These are phyloP conservation scores for Gorilla gorilla DNA, from an alignment of 2,113 vertebrate species.

Conservation along the genomic window DNA sequence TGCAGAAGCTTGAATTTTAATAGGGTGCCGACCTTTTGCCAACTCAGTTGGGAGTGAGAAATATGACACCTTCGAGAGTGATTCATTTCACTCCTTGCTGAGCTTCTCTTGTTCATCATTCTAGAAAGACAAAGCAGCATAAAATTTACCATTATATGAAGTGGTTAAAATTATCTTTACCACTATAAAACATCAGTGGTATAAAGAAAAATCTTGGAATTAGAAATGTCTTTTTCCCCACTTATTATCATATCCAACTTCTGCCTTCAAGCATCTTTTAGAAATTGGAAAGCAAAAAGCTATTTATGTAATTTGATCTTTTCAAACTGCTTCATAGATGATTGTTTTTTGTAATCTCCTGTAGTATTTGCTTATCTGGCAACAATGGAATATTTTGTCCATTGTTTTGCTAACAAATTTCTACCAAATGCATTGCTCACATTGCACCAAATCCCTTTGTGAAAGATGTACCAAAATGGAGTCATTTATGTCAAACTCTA, in stretches of 20 bases:
- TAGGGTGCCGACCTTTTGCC: slow-evolving; percentile 43
- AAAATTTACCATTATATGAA: not conserved
- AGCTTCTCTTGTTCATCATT: slow-evolving; percentile 9
- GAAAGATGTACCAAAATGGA: not conserved
- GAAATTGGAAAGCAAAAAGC: not conserved
- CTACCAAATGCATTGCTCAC: not conserved
- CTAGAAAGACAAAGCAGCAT: slow-evolving; percentile 50
- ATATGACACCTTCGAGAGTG: slow-evolving; percentile 7
- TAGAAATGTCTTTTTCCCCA: not conserved
- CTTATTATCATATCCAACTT: not conserved
- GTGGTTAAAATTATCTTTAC: slow-evolving; percentile 31
- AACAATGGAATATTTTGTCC: not conserved
- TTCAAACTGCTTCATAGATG: not conserved
- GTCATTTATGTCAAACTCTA: not conserved
- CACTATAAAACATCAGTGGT: not conserved
- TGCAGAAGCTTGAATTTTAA: slow-evolving; percentile 61
- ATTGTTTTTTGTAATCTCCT: not conserved
- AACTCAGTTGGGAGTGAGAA: slow-evolving; percentile 54
- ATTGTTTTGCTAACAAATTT: not conserved
- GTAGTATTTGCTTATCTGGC: not conserved
- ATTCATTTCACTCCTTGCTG: slow-evolving; percentile 26
- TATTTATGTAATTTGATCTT: not conserved
- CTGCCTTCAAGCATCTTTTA: not conserved
- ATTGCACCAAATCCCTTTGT: not conserved
- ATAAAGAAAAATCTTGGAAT: not conserved